Percentiles rank a stretch among this genome's conserved stretches.
phyloP scores from a whole-genome alignment of 1,140 invertebrate genomes.

The Halotydeus destructor region DNA sequence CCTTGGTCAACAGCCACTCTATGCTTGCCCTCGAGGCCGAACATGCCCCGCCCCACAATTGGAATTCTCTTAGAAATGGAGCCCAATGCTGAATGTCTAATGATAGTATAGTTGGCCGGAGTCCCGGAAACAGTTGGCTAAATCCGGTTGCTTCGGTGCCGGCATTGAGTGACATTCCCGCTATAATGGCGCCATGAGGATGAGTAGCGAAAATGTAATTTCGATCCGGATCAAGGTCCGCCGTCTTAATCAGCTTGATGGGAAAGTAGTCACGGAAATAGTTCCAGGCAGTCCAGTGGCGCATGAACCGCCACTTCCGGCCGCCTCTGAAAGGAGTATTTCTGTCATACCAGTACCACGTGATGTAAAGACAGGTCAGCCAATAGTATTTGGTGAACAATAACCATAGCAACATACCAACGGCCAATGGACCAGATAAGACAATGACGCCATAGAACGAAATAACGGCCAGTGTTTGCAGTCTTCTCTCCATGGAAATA shows the following conservation, averaged over 20 bases:
- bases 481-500: too few relatives aligned
- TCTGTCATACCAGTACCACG: too few relatives aligned
- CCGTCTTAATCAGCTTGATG: slow-evolving; percentile 53
- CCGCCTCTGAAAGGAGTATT: too few relatives aligned
- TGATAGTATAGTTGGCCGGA: slow-evolving; percentile 46
- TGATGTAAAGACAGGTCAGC: too few relatives aligned
- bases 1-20: slow-evolving; percentile 26
- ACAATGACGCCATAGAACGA: too few relatives aligned
- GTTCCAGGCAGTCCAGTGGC: neutral
- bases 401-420: too few relatives aligned
- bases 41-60: too few relatives aligned
- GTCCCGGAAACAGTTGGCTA: slow-evolving; percentile 47
- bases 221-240: slow-evolving; percentile 46
- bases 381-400: too few relatives aligned
- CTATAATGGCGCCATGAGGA: slow-evolving; percentile 66
- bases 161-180: slow-evolving; percentile 55
- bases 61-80: slow-evolving; percentile 61
- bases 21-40: slow-evolving; percentile 31
- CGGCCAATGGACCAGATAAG: too few relatives aligned
- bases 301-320: too few relatives aligned
- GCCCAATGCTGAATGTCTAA: slow-evolving; percentile 55
- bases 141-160: slow-evolving; percentile 50
- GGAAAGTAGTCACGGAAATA: slow-evolving; percentile 44
- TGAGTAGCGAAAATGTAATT: slow-evolving; percentile 73
- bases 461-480: too few relatives aligned